These are phyloP conservation scores for Machaerirhynchus nigripectus DNA, from an alignment of 2,113 vertebrate genomes.

Conservation along the genomic window DNA sequence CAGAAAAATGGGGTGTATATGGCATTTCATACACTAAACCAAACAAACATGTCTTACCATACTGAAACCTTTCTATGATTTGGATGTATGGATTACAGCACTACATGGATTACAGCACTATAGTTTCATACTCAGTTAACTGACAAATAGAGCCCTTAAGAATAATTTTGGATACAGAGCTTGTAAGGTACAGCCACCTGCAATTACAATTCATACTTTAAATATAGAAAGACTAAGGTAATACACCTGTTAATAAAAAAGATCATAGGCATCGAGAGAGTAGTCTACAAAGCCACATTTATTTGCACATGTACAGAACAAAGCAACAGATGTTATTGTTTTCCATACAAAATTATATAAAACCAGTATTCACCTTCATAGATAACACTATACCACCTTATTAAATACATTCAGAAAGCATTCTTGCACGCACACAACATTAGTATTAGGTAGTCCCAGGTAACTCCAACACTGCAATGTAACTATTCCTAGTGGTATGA, in stretches of 20 bases:
- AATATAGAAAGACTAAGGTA: not conserved
- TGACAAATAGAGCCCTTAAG: not conserved
- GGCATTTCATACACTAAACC: not conserved
- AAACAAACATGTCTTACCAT: not conserved
- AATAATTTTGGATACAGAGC: not conserved
- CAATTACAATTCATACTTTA: not conserved
- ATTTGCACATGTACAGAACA: conserved; percentile 80
- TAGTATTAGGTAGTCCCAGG: conserved; percentile 60
- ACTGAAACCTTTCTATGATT: not conserved
- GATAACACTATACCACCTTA: conserved; percentile 62
- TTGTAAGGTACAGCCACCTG: not conserved
- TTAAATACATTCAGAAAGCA: conserved; percentile 72
- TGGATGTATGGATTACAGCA: not conserved
- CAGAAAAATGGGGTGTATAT: not conserved
- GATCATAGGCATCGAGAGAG: conserved; percentile 41
- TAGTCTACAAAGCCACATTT: conserved; percentile 79
- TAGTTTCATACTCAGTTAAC: not conserved
- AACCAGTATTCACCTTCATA: conserved; percentile 70
- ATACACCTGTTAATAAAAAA: not conserved
- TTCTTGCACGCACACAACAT: conserved; percentile 66
- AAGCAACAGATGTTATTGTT: conserved; percentile 66
- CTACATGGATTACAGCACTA: not conserved
- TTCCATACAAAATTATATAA: conserved; percentile 77
- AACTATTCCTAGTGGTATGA: conserved; percentile 50
- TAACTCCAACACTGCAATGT: conserved; percentile 62